Evolutionary conservation across 2,797 vertebrate genomes (phyloP).

Genomic region (Masticophis lateralis): DNA sequence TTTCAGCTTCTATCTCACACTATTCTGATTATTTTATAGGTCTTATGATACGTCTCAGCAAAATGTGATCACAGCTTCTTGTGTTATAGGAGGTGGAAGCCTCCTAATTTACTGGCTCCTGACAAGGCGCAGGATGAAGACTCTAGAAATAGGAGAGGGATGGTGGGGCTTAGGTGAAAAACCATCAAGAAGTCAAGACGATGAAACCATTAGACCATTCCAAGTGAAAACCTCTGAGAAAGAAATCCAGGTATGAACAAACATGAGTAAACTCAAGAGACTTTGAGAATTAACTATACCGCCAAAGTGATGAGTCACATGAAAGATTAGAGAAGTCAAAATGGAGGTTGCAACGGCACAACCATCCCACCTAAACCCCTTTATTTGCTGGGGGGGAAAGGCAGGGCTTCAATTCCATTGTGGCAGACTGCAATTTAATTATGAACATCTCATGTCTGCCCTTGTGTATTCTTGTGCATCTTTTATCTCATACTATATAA

Average conservation of each 20-base stretch:
- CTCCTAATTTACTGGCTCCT: conserved; percentile 73
- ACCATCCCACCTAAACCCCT: background rate
- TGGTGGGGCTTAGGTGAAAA: conserved; percentile 83
- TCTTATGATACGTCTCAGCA: conserved; percentile 59
- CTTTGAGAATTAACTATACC: background rate
- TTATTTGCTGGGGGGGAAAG: background rate
- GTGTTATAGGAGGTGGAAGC: conserved; percentile 69
- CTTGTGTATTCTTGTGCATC: background rate
- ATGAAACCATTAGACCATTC: conserved; percentile 73
- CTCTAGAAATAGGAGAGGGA: conserved; percentile 78
- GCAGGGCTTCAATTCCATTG: background rate
- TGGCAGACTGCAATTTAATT: background rate
- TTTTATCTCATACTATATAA: background rate
- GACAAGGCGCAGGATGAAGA: conserved; percentile 64
- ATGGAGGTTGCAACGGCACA: background rate
- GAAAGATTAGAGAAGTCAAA: background rate
- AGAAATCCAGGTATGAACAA: conserved; percentile 74
- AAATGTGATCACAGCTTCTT: conserved; percentile 64
- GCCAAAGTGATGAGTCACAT: background rate
- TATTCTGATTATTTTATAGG: conserved; percentile 31
- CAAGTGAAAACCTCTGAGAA: conserved; percentile 76
- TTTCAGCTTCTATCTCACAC: background rate
- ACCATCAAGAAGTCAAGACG: conserved; percentile 62
- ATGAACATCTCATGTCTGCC: background rate
- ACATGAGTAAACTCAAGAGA: background rate